Base-by-base conservation (phyloP, 2,797 vertebrate species). In the Sitta carolinensis region DNA sequence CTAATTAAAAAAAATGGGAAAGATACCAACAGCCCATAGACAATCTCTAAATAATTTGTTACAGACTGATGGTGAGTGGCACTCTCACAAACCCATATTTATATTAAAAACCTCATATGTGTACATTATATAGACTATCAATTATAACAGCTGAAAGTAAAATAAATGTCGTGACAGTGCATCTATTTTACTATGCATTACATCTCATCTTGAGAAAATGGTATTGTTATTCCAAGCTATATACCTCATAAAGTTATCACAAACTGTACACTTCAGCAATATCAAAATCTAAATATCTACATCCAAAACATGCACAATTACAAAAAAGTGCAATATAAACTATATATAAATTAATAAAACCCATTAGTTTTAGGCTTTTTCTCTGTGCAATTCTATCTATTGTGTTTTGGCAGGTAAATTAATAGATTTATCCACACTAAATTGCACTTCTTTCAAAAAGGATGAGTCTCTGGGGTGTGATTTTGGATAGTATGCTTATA, bases 31-130 rank as follows among this genome's bases (percentile, higher is more conserved):
- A 88, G 67, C 32, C 42, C 70, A 67, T 70, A 91, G 74, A 76
- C 77, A 84, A 87, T 74, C 77, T 92, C 62, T 67, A 90, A 72
- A 88, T 78, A 82, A 84, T 15, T 42, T 82, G 34, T 78, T 94
- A 67, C n/a, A 88, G 42, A 47, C 40, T 63, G 69, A 84, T 58
- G 34, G 40, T 66, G 90, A 92, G 52, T 32, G 61, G 48, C 27
- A 88, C 23, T 84, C 57, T 74, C 61, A 82, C 32, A 89, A 87
- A 30, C 32, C 50, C 20, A 6, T 92, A 62, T 84, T 92, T 91
- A 66, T 87, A 86, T 88, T 48, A 63, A 92, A 91, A 82, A 30
- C 2, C 22, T 76, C 48, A 32, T 57, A 57, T 64, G 26, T 36
- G 13, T 75, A 74, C 48, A 42, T 58, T 90, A 77, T 22, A 34